Evolutionary conservation across 2,888 invertebrate genomes (phyloP).

Genomic region (Drosophila diplacantha): DNA sequence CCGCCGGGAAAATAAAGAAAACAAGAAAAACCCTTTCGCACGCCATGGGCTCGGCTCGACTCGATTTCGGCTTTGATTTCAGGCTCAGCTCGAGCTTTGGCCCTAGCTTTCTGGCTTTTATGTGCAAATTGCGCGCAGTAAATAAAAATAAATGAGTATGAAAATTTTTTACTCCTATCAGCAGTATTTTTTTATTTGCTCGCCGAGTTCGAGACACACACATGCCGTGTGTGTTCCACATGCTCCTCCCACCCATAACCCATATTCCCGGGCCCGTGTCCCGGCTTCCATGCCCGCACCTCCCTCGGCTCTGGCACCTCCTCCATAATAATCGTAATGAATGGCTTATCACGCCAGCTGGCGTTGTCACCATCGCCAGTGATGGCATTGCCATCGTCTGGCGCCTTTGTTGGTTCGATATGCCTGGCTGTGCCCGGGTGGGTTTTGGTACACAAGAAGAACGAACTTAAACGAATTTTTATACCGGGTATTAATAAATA

Average conservation of each 20-base stretch:
- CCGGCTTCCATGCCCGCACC: neutral
- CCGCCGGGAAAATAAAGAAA: conserved; percentile 11
- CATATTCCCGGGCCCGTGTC: conserved; percentile 6
- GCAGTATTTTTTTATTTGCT: conserved; percentile 68
- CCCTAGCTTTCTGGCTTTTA: conserved; percentile 52
- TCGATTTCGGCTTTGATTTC: conserved; percentile 30
- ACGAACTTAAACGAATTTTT: neutral
- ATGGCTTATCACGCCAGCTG: conserved; percentile 73
- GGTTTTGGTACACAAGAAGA: conserved; percentile 2
- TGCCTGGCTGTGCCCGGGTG: conserved; percentile 32
- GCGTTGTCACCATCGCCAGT: conserved; percentile 68
- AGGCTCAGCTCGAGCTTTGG: conserved; percentile 6
- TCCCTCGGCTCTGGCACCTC: conserved; percentile 26
- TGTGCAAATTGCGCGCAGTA: conserved; percentile 71
- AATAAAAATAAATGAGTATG: conserved; percentile 74
- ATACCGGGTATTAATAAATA: too few relatives aligned
- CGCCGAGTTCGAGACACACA: conserved; percentile 42
- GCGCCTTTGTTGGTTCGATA: conserved; percentile 70
- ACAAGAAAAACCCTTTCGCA: conserved; percentile 49
- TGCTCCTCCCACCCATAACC: conserved; percentile 1
- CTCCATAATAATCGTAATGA: conserved; percentile 71
- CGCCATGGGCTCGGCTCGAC: conserved; percentile 29
- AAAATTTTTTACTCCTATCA: conserved; percentile 71
- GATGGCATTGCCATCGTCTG: conserved; percentile 35
- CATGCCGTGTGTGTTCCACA: conserved; percentile 17